Evolutionary conservation across 2,797 vertebrate genomes (phyloP), one percentile per base, ranked within the genome.

Genomic region (Atherinosoma microstoma): DNA sequence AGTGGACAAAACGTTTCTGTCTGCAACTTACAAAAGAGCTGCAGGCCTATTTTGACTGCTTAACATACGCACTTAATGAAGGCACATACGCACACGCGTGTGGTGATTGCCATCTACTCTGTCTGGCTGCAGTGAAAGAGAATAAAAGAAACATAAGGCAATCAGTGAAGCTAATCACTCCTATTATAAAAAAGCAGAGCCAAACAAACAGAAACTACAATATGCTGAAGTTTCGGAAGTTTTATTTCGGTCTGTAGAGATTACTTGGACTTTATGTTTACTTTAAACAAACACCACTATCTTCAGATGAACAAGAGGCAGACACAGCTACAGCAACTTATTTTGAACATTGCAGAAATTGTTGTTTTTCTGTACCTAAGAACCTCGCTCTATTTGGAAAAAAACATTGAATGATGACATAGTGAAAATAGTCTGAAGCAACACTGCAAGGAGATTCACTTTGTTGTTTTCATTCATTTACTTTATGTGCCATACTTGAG

Each of bases 31-130:
- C 93, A 95, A 94, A 93, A 90, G 93, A 82, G 68, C 67, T 75
- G 64, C 75, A 71, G 59, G 78, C 66, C 88, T 95, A 91, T 94
- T 94, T 92, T 94, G 92, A 92, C 93, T 94, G 85, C 54, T 20
- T 30, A 69, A 64, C 65, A 58, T 56, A 67, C 64, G 63, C 59
- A 64, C 79, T 83, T 88, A 87, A 87, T 85, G 74, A 83, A 58
- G 70, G 82, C 77, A 75, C 36, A 34, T 38, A 72, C 45, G 70
- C 57, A 67, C 57, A 72, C 45, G 63, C 54, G 47, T 20, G 8
- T 11, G 4, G 32, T 12, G 89, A 84, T 80, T 77, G 73, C 66
- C 70, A 75, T 83, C 80, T 78, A 66, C 58, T 79, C 81, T 85
- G 85, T 80, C 69, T 80, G 66, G 42, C 72, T 80, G 59, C 80